These are phyloP conservation scores for Eurystomus glaucurus DNA, from an alignment of 2,797 vertebrate species.

Conservation along the genomic window DNA sequence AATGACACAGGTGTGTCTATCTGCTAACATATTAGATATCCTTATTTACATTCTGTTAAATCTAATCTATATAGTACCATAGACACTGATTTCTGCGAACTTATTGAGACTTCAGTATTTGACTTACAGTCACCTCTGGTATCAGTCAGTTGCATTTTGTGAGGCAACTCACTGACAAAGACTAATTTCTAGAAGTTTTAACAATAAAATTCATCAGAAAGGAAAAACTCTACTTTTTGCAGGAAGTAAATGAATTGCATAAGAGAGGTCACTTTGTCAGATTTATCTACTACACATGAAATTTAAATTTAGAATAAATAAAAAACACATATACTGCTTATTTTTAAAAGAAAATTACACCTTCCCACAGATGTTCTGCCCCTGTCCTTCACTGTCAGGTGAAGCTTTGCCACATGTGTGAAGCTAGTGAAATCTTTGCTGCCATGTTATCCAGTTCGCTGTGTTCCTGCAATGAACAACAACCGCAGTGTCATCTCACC, in stretches of 20 bases:
- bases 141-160: neutral
- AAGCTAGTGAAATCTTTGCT: neutral
- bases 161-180: neutral
- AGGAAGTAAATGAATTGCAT: neutral
- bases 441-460: rapidly evolving
- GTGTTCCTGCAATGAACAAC: neutral
- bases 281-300: neutral
- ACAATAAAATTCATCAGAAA: neutral
- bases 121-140: rapidly evolving
- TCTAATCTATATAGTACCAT: neutral
- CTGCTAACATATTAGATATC: neutral
- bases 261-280: neutral
- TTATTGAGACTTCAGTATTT: neutral
- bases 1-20: neutral
- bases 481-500: neutral
- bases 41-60: neutral
- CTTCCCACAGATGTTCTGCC: neutral
- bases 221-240: neutral
- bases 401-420: neutral
- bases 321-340: rapidly evolving
- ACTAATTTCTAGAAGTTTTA: neutral
- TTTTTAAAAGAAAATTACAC: neutral
- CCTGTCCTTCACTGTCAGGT: neutral
- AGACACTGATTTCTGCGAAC: neutral
- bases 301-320: neutral